phyloP scores from a whole-genome alignment of 2,888 invertebrate species.

The Tortrix viridana region DNA sequence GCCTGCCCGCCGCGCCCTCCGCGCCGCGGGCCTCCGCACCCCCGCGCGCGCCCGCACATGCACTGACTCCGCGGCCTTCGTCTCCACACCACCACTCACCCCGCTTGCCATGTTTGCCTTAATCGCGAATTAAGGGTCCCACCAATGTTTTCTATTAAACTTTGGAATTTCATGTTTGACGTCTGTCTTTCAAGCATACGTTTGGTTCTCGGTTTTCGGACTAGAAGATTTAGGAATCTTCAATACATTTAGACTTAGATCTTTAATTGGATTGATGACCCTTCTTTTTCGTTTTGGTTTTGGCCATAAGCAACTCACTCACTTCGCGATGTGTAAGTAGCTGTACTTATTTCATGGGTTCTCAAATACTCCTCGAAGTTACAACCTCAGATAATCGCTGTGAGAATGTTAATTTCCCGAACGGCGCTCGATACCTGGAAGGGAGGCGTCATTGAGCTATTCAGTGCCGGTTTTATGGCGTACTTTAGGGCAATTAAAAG shows the following conservation, averaged over 20 bases:
- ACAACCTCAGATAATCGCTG: constrained; percentile 7
- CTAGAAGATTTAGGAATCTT: neutral
- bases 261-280: too few species aligned
- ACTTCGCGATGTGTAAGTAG: too few species aligned
- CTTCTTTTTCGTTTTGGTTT: too few species aligned
- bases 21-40: constrained; percentile 54
- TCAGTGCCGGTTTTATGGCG: constrained; percentile 24
- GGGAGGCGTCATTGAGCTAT: constrained; percentile 19
- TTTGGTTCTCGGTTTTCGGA: constrained; percentile 10
- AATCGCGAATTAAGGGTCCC: constrained; percentile 82
- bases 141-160: constrained; percentile 80
- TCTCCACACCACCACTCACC: constrained; percentile 81
- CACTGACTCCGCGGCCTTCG: constrained; percentile 77
- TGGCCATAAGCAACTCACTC: too few species aligned
- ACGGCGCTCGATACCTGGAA: constrained; percentile 19
- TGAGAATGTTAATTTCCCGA: constrained; percentile 16
- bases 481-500: constrained; percentile 22
- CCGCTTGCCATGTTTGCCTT: constrained; percentile 82
- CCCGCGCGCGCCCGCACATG: constrained; percentile 65
- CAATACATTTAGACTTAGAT: too few species aligned
- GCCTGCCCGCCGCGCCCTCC: constrained; percentile 56
- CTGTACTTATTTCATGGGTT: too few species aligned
- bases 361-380: too few species aligned
- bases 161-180: constrained; percentile 74
- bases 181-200: constrained; percentile 61